Evolutionary conservation across 2,888 invertebrate species (phyloP), one percentile per base, ranked within the genome.

Genomic region (Plebejus argus): DNA sequence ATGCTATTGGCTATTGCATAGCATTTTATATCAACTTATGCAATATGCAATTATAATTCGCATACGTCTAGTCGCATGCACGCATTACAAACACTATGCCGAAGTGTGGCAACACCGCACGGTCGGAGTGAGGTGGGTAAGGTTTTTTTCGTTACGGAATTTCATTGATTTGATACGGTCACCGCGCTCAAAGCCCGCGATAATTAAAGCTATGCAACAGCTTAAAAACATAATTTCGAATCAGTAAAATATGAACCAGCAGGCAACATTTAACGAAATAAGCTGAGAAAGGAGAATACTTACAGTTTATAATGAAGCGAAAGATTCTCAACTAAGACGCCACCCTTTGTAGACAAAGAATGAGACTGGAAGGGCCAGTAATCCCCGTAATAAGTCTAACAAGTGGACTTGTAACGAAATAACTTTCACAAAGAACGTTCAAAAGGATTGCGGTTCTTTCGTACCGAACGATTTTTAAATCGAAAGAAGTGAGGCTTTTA

Each of bases 391-490:
- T 85, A 85, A 82, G 83, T 82, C 81, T 78, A 82, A 79, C 79
- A 82, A 84, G 79, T 79, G 81, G 81, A 81, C 83, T 85, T 83
- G 83, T 83, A 85, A 85, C 85, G 82, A 87, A 88, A 86, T 84
- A 89, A 88, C 85, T 89, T 87, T 83, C 82, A 86, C 84, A 85
- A 83, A 87, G 88, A 90, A 90, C 88, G 88, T 89, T 83, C 78
- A 70, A 82, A 88, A 87, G 87, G 86, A 81, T 86, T 90, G 90
- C 82, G 90, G 90, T 87, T 87, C 86, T 87, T 88, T 86, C 84
- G 82, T 83, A 86, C 84, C 81, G 83, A 71, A 71, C 74, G 77
- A 76, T 81, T 79, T 78, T 80, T 75, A 79, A 75, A 78, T 81
- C 78, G 78, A 76, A 77, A 79, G 78, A 78, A 76, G 76, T 70